Evolutionary conservation across 2,113 vertebrate genomes (phyloP).

Genomic region (Platichthys stellatus): DNA sequence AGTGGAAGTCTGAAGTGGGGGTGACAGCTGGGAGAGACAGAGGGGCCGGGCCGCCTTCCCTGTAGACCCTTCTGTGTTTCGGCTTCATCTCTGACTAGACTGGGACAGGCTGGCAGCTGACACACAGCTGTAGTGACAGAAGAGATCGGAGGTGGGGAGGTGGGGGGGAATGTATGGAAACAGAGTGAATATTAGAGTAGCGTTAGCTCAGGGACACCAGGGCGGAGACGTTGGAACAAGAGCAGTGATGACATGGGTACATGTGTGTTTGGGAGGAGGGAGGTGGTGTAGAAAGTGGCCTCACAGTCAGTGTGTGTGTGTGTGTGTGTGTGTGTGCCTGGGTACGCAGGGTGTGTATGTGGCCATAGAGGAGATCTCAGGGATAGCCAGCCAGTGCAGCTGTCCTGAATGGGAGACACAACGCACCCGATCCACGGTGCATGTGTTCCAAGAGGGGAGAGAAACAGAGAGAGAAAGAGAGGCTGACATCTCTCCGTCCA

Average conservation of each 20-base stretch:
- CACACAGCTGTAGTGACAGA: constrained; percentile 83
- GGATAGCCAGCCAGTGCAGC: constrained; percentile 76
- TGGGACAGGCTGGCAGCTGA: constrained; percentile 80
- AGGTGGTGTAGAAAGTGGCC: constrained; percentile 50
- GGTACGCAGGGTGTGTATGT: constrained; percentile 13
- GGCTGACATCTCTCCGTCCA: constrained; percentile 9
- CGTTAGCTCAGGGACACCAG: constrained; percentile 36
- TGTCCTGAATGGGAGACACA: constrained; percentile 75
- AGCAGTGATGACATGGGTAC: constrained; percentile 65
- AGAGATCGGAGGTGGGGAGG: constrained; percentile 14
- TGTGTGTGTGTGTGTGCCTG: constrained; percentile 25
- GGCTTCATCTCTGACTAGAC: constrained; percentile 70
- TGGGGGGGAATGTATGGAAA: constrained; percentile 50
- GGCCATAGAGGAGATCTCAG: constrained; percentile 34
- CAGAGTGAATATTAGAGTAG: constrained; percentile 33
- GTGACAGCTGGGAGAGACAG: constrained; percentile 67
- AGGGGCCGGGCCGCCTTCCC: constrained; percentile 65
- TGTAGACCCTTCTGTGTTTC: constrained; percentile 67
- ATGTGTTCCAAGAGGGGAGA: constrained; percentile 61
- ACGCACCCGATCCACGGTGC: constrained; percentile 64
- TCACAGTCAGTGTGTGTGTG: constrained; percentile 27
- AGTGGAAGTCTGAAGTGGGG: constrained; percentile 56
- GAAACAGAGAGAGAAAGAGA: constrained; percentile 4
- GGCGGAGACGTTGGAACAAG: constrained; percentile 48
- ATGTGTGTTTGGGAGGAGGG: constrained; percentile 46